Evolutionary conservation across 2,113 vertebrate genomes (phyloP).

Genomic region (Lepus europaeus): DNA sequence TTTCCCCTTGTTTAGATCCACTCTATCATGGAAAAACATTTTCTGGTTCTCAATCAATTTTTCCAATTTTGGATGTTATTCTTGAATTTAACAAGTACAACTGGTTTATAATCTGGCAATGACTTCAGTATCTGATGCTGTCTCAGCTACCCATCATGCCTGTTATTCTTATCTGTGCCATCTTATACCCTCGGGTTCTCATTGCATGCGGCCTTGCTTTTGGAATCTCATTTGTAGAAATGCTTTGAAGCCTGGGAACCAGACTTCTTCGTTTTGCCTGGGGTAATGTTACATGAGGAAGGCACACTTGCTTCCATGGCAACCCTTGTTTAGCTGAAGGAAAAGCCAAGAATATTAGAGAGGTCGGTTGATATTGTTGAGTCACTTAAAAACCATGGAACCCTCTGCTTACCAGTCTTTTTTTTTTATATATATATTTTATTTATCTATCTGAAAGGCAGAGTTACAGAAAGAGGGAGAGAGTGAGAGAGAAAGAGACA

Average conservation of each 20-base stretch:
- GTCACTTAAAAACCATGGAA: neutral
- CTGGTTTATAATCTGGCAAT: neutral
- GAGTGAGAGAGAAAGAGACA: no score
- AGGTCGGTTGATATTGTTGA: neutral
- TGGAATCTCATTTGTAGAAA: constrained; percentile 64
- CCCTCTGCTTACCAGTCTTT: neutral
- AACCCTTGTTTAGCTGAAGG: neutral
- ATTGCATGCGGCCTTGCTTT: neutral
- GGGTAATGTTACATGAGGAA: neutral
- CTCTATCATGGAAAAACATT: neutral
- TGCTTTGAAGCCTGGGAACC: neutral
- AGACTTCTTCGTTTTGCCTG: neutral
- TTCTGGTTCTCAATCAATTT: neutral
- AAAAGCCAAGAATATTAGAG: neutral
- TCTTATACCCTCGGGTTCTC: neutral
- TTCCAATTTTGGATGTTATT: neutral
- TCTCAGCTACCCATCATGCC: neutral
- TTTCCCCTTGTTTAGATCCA: constrained; percentile 17
- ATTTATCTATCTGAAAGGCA: no score
- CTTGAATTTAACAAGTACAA: neutral
- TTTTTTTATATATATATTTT: no score
- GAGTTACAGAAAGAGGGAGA: no score
- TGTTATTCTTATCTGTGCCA: neutral
- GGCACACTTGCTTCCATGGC: neutral
- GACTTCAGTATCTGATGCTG: neutral